Evolutionary conservation across 2,113 vertebrate species (phyloP).

Genomic region (Crotalus viridis): DNA sequence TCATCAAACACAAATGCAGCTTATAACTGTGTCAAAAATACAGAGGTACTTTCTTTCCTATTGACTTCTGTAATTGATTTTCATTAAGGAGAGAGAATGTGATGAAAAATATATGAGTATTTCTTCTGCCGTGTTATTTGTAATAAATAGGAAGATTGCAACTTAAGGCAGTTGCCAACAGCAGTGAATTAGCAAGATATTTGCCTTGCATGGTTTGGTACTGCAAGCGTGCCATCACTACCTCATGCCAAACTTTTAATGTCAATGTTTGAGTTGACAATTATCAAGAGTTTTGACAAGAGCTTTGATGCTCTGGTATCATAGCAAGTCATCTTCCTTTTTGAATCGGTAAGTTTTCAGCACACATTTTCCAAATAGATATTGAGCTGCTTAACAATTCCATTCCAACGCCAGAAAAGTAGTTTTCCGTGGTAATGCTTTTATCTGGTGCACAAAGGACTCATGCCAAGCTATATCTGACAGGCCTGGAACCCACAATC

Average conservation of each 20-base stretch:
- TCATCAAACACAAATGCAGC: neutral
- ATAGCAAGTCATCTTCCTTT: neutral
- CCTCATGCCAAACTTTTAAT: neutral
- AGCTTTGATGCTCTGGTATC: neutral
- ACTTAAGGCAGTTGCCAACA: neutral
- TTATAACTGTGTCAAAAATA: neutral
- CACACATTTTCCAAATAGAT: neutral
- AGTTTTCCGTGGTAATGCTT: neutral
- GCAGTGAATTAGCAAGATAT: neutral
- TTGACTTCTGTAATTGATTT: neutral
- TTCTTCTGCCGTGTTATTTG: neutral
- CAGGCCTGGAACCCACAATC: neutral
- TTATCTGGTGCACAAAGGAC: neutral
- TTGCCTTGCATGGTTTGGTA: neutral
- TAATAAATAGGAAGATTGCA: neutral
- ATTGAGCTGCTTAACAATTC: neutral
- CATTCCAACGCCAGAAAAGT: neutral
- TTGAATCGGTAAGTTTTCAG: neutral
- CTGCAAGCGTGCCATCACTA: neutral
- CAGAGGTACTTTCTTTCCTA: neutral
- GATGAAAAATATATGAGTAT: neutral
- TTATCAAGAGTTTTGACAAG: neutral
- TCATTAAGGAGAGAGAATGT: neutral
- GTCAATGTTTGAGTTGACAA: neutral
- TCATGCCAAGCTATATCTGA: neutral